Evolutionary conservation across 2,113 vertebrate species (phyloP).

Genomic region (Meles meles): DNA sequence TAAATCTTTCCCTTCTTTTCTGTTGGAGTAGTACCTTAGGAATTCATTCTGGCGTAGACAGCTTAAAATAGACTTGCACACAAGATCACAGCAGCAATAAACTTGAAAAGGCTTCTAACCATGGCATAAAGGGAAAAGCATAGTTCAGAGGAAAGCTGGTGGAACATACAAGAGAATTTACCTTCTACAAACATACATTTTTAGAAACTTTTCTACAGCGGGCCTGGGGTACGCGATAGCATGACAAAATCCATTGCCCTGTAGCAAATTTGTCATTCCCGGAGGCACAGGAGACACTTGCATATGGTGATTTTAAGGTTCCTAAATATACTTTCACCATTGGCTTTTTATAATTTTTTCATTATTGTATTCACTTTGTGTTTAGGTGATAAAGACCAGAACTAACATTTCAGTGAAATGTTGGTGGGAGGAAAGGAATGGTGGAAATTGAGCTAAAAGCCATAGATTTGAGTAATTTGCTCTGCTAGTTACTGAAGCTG

Average conservation of each 20-base stretch:
- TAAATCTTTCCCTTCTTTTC: neutral
- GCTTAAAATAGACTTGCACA: slow-evolving; percentile 68
- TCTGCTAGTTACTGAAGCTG: neutral
- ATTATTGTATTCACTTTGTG: neutral
- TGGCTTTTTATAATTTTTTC: neutral
- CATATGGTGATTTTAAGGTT: neutral
- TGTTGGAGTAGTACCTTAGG: neutral
- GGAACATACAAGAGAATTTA: slow-evolving; percentile 25
- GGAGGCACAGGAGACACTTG: neutral
- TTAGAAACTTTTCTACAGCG: slow-evolving; percentile 36
- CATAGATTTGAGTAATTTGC: neutral
- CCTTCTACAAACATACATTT: slow-evolving; percentile 36
- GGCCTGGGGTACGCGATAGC: neutral
- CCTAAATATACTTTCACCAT: neutral
- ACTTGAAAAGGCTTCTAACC: slow-evolving; percentile 66
- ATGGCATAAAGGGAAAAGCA: slow-evolving; percentile 43
- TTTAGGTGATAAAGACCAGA: neutral
- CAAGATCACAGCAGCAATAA: slow-evolving; percentile 61
- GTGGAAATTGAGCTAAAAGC: neutral
- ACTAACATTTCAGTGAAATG: neutral
- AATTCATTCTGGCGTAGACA: slow-evolving; percentile 32
- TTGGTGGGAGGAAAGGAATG: neutral
- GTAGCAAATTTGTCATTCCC: neutral
- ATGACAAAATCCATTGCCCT: neutral
- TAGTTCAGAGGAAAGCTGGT: slow-evolving; percentile 32